Evolutionary conservation across 2,797 vertebrate species (phyloP).

Genomic region (Mallotus villosus): DNA sequence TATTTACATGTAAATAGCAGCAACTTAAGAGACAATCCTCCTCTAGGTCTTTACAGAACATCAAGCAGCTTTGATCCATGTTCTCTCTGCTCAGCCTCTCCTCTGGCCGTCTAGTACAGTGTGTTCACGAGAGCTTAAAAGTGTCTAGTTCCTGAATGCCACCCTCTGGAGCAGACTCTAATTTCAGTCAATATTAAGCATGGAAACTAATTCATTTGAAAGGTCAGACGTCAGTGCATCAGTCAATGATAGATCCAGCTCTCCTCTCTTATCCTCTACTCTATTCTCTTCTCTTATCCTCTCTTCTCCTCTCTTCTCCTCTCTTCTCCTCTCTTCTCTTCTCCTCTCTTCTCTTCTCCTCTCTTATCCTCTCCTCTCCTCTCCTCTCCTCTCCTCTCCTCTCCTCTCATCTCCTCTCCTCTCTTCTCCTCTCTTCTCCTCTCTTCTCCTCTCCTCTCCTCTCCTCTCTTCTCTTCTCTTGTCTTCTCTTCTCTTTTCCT

Average conservation of each 20-base stretch:
- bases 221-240: constrained; percentile 94
- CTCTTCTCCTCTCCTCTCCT: not conserved
- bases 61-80: constrained; percentile 78
- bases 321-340: constrained; percentile 64
- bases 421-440: not conserved
- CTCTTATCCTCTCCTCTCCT: constrained; percentile 16
- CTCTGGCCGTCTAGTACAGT: constrained; percentile 61
- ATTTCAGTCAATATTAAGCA: constrained; percentile 93
- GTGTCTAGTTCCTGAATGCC: constrained; percentile 82
- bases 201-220: constrained; percentile 90
- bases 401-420: constrained; percentile 62
- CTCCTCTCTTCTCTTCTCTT: constrained; percentile 47
- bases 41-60: constrained; percentile 76
- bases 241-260: constrained; percentile 89
- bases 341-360: constrained; percentile 63
- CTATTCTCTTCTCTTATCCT: constrained; percentile 55
- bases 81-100: constrained; percentile 70
- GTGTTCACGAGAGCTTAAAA: constrained; percentile 73
- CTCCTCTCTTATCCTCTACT: constrained; percentile 54
- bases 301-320: not conserved
- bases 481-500: constrained; percentile 44
- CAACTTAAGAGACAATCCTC: constrained; percentile 67
- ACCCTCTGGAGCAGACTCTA: constrained; percentile 84
- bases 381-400: constrained; percentile 46
- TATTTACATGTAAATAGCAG: constrained; percentile 71